Evolutionary conservation across 2,113 vertebrate genomes (phyloP).

Genomic region (Dicrurus megarhynchus): DNA sequence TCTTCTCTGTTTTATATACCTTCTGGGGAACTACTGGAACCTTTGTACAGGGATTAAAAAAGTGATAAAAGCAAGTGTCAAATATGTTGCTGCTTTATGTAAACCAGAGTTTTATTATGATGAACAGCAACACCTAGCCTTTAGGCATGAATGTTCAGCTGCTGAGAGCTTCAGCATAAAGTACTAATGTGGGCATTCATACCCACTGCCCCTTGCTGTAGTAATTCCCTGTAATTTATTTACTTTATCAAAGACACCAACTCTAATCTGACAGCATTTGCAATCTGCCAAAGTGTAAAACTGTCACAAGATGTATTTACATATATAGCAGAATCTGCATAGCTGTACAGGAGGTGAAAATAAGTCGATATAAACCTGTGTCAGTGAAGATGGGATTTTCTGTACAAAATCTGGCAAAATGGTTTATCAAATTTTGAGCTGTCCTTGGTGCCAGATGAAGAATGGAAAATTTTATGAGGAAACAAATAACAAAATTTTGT

Average conservation of each 20-base stretch:
- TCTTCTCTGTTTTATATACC: not conserved
- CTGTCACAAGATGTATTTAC: slow-evolving; percentile 31
- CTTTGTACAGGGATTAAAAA: not conserved
- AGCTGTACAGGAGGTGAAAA: slow-evolving; percentile 37
- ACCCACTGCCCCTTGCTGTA: not conserved
- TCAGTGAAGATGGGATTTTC: slow-evolving; percentile 31
- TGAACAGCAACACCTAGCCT: not conserved
- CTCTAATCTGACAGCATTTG: slow-evolving; percentile 41
- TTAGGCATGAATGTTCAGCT: slow-evolving; percentile 9
- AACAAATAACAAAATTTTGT: not conserved
- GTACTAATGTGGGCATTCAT: not conserved
- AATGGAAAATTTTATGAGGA: not conserved
- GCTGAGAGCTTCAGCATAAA: not conserved
- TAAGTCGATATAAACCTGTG: slow-evolving; percentile 34
- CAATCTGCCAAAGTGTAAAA: slow-evolving; percentile 44
- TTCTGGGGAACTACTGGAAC: not conserved
- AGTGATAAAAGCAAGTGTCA: not conserved
- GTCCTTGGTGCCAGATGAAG: not conserved
- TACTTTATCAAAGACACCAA: slow-evolving; percentile 1
- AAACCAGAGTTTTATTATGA: not conserved
- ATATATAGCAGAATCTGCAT: slow-evolving; percentile 40
- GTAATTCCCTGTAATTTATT: slow-evolving; percentile 14
- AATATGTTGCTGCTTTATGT: not conserved
- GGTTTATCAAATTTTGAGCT: not conserved
- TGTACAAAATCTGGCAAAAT: slow-evolving; percentile 24